A percentile compares a stretch with the other conserved stretches of the same genome.
phyloP scores from a whole-genome alignment of 2,797 vertebrate species.

The Nyctalus aviator region DNA sequence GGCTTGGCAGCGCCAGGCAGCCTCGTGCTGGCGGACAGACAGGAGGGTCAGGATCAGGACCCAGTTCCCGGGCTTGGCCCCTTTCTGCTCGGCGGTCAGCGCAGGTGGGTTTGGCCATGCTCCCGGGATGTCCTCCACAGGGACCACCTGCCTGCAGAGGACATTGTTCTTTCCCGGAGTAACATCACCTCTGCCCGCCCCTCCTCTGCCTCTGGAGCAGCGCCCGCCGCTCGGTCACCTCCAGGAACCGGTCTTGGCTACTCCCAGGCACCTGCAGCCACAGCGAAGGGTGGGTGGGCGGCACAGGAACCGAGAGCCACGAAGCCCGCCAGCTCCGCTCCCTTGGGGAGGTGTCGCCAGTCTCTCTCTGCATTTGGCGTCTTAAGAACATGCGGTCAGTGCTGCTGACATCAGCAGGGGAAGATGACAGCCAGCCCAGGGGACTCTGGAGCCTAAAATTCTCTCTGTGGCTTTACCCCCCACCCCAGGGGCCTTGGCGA shows the following conservation, averaged over 20 bases:
- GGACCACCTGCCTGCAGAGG: neutral
- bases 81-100: neutral
- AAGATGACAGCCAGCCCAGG: neutral
- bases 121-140: neutral
- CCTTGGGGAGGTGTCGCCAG: neutral
- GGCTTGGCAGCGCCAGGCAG: neutral
- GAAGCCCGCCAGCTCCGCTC: neutral
- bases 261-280: neutral
- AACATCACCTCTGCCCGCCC: neutral
- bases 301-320: neutral
- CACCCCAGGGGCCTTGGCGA: neutral
- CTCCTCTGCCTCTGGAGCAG: neutral
- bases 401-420: neutral
- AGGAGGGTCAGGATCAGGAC: neutral
- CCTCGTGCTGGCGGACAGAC: neutral
- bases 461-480: neutral
- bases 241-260: neutral
- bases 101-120: neutral
- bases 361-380: neutral
- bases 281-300: neutral
- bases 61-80: neutral
- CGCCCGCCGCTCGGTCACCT: neutral
- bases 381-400: neutral
- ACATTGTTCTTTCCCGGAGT: neutral
- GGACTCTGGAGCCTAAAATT: neutral